Evolutionary conservation across 2,113 vertebrate genomes (phyloP).

Genomic region (Thryonomys swinderianus): DNA sequence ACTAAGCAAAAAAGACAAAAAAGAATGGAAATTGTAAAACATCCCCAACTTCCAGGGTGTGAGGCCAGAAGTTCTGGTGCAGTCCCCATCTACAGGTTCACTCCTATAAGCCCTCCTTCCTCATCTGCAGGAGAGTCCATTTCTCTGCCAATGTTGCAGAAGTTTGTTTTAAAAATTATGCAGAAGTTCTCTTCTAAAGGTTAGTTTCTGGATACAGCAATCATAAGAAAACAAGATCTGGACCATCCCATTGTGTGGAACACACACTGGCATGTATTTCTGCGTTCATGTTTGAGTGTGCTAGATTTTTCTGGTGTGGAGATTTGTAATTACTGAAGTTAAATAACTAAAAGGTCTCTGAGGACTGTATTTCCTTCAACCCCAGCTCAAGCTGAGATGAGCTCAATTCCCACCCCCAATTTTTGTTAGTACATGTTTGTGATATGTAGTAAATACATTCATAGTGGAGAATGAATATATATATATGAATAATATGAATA

Average conservation of each 20-base stretch:
- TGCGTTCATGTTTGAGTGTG: neutral
- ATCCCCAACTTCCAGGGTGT: neutral
- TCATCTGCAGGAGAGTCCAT: neutral
- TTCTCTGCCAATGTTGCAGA: neutral
- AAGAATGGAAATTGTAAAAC: neutral
- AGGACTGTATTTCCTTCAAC: neutral
- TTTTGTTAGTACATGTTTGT: neutral
- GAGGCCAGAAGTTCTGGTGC: neutral
- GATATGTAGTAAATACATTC: neutral
- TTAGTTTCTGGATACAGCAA: neutral
- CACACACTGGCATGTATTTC: neutral
- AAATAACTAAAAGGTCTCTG: neutral
- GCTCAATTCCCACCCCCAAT: neutral
- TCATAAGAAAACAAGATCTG: neutral
- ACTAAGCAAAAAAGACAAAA: neutral
- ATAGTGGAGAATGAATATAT: neutral
- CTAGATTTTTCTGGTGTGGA: neutral
- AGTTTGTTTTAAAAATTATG: neutral
- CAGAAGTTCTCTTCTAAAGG: neutral
- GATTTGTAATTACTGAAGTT: neutral
- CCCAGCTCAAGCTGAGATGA: neutral
- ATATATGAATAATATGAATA: too few species aligned
- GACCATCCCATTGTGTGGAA: neutral
- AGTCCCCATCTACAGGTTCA: neutral
- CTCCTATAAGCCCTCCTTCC: neutral